Base-by-base conservation (phyloP, 2,113 vertebrate genomes). In the Tretioscincus oriximinensis region DNA sequence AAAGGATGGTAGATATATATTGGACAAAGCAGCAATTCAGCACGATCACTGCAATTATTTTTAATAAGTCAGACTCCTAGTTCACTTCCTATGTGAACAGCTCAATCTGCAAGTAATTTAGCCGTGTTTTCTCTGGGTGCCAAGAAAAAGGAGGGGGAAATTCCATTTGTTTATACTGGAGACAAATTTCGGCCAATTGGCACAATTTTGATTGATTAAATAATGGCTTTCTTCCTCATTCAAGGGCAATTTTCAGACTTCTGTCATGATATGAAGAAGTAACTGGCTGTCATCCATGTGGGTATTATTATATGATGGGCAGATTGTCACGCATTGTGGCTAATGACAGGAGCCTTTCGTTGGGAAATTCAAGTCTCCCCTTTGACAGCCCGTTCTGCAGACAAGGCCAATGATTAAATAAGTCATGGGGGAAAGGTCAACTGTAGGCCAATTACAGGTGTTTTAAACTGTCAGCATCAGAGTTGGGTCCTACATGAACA, bases 181-280 rank as follows among this genome's bases (percentile, higher is more conserved):
- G 95, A 96, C 95, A 96, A 94, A 95, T 96, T 96, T 95, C 92
- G 93, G 92, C 90, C 94, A 95, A 96, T 95, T 95, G 96, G 96
- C 71, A 93, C 96, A 97, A 97, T 96, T 70, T 96, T 93, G 92
- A 95, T 96, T 97, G 95, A 97, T 97, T 96, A 96, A 97, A 96
- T 97, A 97, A 97, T 97, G 91, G 91, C 89, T 91, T 93, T 93
- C 95, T 96, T 97, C 96, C 96, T 96, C 92, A 94, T 94, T 94
- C 95, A 95, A 87, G 93, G 91, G 92, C 95, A 96, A 96, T 96
- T 96, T n/a, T 95, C 1, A 2, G 86, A 76, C 64, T 94, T 90
- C 83, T 94, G 92, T 93, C 93, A 85, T 90, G 90, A 89, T 91
- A 90, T 87, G 85, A 90, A 92, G 87, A 87, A 81, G 76, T 70